Evolutionary conservation across 2,888 invertebrate genomes (phyloP), one percentile per base, ranked within the genome.

Genomic region (Sisyra nigra): DNA sequence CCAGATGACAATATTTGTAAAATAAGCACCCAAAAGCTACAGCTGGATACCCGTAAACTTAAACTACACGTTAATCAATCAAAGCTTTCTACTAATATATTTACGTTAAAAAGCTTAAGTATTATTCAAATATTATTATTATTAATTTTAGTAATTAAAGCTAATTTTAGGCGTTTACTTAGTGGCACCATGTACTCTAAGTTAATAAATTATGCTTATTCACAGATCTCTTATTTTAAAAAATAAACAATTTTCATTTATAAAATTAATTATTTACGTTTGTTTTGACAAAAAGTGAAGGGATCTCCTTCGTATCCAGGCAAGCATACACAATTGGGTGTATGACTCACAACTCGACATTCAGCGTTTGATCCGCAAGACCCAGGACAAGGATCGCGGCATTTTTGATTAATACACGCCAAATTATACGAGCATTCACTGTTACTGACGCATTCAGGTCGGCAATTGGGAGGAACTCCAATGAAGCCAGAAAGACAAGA

Each of bases 271-370:
- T 37, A 19, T 19, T 48, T 34, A 50, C 59, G 59, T 51, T 66
- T 60, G 19, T 67, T 57, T 39, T 57, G 59, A 51, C 82, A 83
- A 45, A 71, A 69, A 14, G 68, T 67, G 53, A 80, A 80, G 30
- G 83, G 80, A 65, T 83, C 76, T 41, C 82, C 82, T 40, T 70
- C 71, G 56, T 71, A 76, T 30, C 72, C 73, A 48, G 66, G 63
- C 2, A 67, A 57, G 63, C 82, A 75, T 46, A 72, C 66, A 58
- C 74, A 76, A 49, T 77, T 69, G 17, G 83, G 72, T 6, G 75
- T 74, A 54, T 84, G 83, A 55, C 77, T 80, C 37, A 80, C 69
- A n/a, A 81, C 76, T 52, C 72, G 70, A 57, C 84, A 85, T 50
- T 77, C 72, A 2, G 82, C 75, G 55, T 78, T 78, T 36, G 69